Evolutionary conservation across 2,888 invertebrate species (phyloP).

Genomic region (Polydrusus pterygomalis): DNA sequence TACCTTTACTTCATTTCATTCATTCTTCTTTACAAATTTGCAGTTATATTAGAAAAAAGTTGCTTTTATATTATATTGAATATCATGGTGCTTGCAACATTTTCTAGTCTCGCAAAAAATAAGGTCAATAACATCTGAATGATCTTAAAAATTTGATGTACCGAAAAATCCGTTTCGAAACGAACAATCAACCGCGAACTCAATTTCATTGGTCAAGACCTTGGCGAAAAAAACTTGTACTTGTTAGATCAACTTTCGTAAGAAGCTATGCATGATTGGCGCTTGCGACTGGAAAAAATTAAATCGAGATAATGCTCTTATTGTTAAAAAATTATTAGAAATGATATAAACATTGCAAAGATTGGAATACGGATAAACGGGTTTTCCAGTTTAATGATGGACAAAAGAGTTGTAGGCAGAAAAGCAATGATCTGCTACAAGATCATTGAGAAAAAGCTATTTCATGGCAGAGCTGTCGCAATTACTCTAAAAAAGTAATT

Average conservation of each 20-base stretch:
- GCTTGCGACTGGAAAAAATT: neutral
- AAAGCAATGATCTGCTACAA: no score
- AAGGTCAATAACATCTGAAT: constrained; percentile 11
- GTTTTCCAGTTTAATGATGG: no score
- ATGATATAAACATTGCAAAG: no score
- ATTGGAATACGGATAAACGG: neutral
- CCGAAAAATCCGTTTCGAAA: neutral
- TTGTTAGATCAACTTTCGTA: neutral
- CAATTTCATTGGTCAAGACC: constrained; percentile 12
- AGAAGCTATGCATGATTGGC: neutral
- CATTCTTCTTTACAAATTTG: no score
- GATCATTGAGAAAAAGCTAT: no score
- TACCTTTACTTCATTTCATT: no score
- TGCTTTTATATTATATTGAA: neutral
- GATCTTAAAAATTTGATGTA: neutral
- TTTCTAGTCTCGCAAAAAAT: neutral
- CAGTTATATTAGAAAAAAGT: no score
- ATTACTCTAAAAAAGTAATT: no score
- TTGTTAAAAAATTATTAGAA: no score
- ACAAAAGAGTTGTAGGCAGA: no score
- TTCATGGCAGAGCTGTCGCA: no score
- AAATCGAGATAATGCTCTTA: no score
- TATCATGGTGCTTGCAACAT: neutral
- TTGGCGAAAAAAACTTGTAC: neutral
- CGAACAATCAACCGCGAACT: neutral